These are phyloP conservation scores for Philaethria dido DNA, from an alignment of 2,888 invertebrate species.

Conservation along the genomic window DNA sequence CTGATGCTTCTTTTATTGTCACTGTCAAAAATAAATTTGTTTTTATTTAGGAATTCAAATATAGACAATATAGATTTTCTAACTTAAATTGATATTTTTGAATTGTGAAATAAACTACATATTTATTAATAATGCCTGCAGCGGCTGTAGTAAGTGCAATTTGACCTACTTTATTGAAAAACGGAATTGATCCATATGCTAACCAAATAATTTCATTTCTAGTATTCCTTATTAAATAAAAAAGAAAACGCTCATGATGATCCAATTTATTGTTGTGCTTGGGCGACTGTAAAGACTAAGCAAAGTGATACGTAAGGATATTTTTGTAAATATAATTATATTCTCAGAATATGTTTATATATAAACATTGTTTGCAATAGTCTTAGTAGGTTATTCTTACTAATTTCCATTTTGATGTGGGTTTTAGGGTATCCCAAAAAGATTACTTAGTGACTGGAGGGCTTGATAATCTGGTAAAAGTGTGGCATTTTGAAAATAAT, in stretches of 20 bases:
- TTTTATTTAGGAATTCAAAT: neutral
- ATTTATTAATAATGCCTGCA: slow-evolving; percentile 40
- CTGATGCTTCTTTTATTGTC: neutral
- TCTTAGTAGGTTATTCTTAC: neutral
- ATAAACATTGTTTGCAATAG: neutral
- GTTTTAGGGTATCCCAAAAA: slow-evolving; percentile 35
- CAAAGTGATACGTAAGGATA: slow-evolving; percentile 73
- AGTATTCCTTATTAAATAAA: slow-evolving; percentile 88
- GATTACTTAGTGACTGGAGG: slow-evolving; percentile 95
- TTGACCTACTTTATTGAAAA: neutral
- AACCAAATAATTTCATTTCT: slow-evolving; percentile 50
- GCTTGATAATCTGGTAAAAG: slow-evolving; percentile 94
- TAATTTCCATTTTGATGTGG: neutral
- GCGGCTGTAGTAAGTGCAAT: slow-evolving; percentile 37
- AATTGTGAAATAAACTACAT: too few relatives aligned
- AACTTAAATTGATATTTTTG: neutral
- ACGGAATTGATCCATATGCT: neutral
- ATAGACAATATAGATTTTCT: neutral
- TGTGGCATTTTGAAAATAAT: slow-evolving; percentile 90
- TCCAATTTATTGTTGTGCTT: slow-evolving; percentile 95
- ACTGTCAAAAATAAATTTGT: slow-evolving; percentile 8
- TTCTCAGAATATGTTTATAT: neutral
- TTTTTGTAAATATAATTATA: neutral
- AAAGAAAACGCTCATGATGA: slow-evolving; percentile 95
- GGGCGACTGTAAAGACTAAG: slow-evolving; percentile 86